Conservation (phyloP, 2,113 vertebrate species). For the Mormyrus iriodes region DNA sequence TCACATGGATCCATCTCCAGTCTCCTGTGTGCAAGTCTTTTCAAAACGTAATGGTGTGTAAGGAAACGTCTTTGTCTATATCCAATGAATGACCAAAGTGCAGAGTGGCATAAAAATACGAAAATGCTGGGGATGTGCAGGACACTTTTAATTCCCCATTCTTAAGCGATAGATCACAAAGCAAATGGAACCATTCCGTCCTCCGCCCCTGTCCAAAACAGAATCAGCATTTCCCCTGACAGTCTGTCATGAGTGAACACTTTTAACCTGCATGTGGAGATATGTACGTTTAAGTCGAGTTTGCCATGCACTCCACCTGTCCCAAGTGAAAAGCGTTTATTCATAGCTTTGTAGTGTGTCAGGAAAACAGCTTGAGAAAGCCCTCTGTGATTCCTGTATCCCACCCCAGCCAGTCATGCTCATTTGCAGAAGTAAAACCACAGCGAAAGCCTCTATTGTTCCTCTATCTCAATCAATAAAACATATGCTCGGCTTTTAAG, state of each 20-base stretch:
- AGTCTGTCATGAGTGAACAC: slow-evolving; percentile 35
- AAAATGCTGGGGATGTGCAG: slow-evolving; percentile 25
- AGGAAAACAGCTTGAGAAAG: slow-evolving; percentile 39
- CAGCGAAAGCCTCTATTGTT: slow-evolving; percentile 47
- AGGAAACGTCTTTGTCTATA: slow-evolving; percentile 32
- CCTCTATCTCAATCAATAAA: slow-evolving; percentile 61
- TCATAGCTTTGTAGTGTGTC: slow-evolving; percentile 40
- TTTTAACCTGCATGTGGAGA: slow-evolving; percentile 28
- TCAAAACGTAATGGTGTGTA: slow-evolving; percentile 45
- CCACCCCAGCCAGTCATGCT: slow-evolving; percentile 29
- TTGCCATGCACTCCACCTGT: slow-evolving; percentile 51
- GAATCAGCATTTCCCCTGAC: slow-evolving; percentile 51
- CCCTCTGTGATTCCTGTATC: slow-evolving; percentile 20
- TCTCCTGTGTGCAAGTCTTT: slow-evolving; percentile 33
- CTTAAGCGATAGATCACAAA: slow-evolving; percentile 42
- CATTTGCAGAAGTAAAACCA: slow-evolving; percentile 43
- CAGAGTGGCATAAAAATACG: slow-evolving; percentile 38
- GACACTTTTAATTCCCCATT: slow-evolving; percentile 38
- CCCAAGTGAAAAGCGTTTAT: slow-evolving; percentile 46
- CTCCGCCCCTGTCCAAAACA: slow-evolving; percentile 50
- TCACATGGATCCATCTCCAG: slow-evolving; percentile 10
- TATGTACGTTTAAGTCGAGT: slow-evolving; percentile 38
- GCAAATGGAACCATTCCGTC: slow-evolving; percentile 35
- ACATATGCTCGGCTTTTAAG: slow-evolving; percentile 48
- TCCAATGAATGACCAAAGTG: slow-evolving; percentile 49